A percentile compares a stretch with the other conserved stretches of the same genome.
These are phyloP conservation scores for Ptilorrhoa leucosticta DNA, from an alignment of 2,113 vertebrate genomes.

Conservation along the genomic window DNA sequence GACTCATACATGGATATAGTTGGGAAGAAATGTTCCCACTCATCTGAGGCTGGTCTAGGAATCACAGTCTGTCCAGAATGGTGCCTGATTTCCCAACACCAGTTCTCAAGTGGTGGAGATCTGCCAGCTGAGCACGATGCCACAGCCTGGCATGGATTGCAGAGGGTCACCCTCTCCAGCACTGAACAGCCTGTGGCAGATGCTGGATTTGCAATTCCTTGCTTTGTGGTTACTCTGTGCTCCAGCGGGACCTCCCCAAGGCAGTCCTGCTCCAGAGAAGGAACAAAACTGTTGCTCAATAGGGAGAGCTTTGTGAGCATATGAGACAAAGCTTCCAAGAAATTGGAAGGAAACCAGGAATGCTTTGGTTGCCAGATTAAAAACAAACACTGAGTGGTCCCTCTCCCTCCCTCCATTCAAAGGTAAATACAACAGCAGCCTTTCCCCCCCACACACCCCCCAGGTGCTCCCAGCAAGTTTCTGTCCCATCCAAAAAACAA, in stretches of 20 bases:
- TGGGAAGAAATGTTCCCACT: background rate
- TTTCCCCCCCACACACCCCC: fast-evolving
- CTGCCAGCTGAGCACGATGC: background rate
- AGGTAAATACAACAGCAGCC: background rate
- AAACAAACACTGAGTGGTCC: background rate
- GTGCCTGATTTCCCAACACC: background rate
- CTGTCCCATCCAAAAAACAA: background rate
- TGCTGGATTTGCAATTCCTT: background rate
- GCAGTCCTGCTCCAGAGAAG: background rate
- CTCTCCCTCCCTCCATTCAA: background rate
- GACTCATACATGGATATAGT: background rate
- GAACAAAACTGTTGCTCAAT: background rate
- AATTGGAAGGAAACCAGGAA: background rate
- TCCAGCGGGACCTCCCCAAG: background rate
- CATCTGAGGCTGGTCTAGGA: background rate
- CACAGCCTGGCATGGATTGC: background rate
- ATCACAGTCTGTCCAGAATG: background rate
- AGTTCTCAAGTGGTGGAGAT: background rate
- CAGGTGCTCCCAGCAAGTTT: background rate
- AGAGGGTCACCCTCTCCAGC: background rate
- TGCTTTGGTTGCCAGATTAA: background rate
- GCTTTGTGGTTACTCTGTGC: background rate
- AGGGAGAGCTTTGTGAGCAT: background rate
- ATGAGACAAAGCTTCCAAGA: background rate
- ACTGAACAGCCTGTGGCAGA: fast-evolving